Evolutionary conservation across 2,888 invertebrate species (phyloP), one percentile per base, ranked within the genome.

Genomic region (Julus scanicus): DNA sequence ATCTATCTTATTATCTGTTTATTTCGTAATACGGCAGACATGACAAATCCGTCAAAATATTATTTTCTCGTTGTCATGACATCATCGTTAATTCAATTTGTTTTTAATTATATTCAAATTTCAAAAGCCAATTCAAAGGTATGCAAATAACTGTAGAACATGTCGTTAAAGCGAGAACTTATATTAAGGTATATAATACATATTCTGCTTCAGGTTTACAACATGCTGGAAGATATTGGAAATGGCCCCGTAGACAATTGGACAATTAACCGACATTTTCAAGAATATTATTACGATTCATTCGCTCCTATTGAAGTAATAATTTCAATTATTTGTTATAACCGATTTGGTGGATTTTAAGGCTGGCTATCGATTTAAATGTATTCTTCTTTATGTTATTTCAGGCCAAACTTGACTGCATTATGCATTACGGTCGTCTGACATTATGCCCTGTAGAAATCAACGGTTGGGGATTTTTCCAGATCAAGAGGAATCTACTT

Each of bases 391-490:
- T 53, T 17, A 53, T 53, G 4, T 84, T 15, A n/a, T 84, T 39
- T n/a, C 40, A 84, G 84, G 84, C 15, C 40, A 84, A 48, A 40
- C 84, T 84, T 0, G 84, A 84, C 48, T 84, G 40, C 15, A 39
- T 11, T 0, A 84, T 84, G 84, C 48, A 84, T 11, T 8, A 15
- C 1, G n/a, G n/a, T 84, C n/a, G 40, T 40, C 15, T 84, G 4
- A 11, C 13, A 2, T 40, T 84, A 20, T 17, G 20, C n/a, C 40
- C 84, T 40, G 17, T 11, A 8, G 17, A 44, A 48, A 84, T 84
- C 5, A 84, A 40, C 20, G 84, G 84, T 40, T 84, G 84, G 84
- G 84, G 84, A 39, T 84, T 84, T 84, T 84, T 84, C 40, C 17
- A n/a, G 8, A 48, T 84, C 40, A 40, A 48, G 17, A 39, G 48